A percentile compares a stretch with the other conserved stretches of the same genome.
Conservation (phyloP, 2,888 invertebrate species). For the Trichopoda pennipes region DNA sequence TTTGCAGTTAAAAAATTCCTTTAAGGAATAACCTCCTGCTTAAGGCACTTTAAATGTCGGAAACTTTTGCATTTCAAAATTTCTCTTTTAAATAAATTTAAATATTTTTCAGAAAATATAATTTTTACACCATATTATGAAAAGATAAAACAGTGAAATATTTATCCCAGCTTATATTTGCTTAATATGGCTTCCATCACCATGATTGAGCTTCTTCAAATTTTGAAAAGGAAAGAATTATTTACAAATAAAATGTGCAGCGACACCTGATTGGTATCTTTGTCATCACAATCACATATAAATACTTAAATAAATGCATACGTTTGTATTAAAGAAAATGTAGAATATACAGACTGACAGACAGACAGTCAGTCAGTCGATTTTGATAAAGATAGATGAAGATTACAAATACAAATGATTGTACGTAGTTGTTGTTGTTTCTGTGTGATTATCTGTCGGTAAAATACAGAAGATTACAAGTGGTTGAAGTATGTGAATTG, state of each 20-base stretch:
- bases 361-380: background rate
- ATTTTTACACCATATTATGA: too few relatives aligned
- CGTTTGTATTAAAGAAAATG: background rate
- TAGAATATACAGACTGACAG: background rate
- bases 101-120: too few relatives aligned
- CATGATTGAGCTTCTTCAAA: too few relatives aligned
- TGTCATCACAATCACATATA: background rate
- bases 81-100: too few relatives aligned
- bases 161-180: too few relatives aligned
- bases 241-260: background rate
- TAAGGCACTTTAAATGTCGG: too few relatives aligned
- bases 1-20: too few relatives aligned
- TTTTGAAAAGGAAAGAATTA: background rate
- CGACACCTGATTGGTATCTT: background rate
- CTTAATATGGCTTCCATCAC: too few relatives aligned
- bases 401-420: slow-evolving; percentile 41
- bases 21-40: too few relatives aligned
- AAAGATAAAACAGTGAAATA: too few relatives aligned
- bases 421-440: background rate
- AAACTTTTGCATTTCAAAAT: too few relatives aligned
- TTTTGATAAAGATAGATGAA: slow-evolving; percentile 52
- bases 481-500: background rate
- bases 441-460: background rate
- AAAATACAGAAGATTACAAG: slow-evolving; percentile 18
- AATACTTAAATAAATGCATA: background rate